Base-by-base conservation (phyloP, 2,888 invertebrate genomes). In the Aleiodes alternator region DNA sequence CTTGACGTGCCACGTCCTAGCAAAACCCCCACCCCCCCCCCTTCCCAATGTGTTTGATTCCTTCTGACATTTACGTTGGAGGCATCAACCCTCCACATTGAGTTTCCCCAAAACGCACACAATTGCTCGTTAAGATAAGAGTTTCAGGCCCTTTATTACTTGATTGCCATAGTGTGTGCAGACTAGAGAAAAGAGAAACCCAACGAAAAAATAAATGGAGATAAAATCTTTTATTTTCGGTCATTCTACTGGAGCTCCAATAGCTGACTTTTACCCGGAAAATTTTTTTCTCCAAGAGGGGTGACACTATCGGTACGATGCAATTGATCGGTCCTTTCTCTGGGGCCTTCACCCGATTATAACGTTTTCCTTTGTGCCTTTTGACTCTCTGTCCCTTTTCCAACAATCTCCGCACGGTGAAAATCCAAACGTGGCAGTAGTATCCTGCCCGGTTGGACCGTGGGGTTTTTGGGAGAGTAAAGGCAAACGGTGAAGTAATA, bases 111-210 rank as follows among this genome's bases (percentile, higher is more conserved):
- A 72, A 78, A 77, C 69, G 68, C 76, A 78, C 79, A 81, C 82
- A 81, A 82, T 83, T 80, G 80, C 81, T 83, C 82, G 82, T 83
- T 82, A 82, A 82, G 82, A 82, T 79, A 80, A 77, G 79, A 73
- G 78, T 77, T 69, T 71, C 76, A 48, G 68, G 76, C 79, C 78
- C 78, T 81, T 81, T 80, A 81, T 81, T 81, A 74, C 79, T 76
- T 77, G 81, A 82, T 82, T 80, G 82, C 78, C 78, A 71, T 72
- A 14, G 68, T 53, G 34, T 68, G 31, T 9, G 69, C 23, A 23
- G 23, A 23, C 73, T 56, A 69, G 14, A 29, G 50, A 51, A 51
- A 16, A 53, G 53, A 51, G 9, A 11, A n/a, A 51, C 11, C 6
- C 8, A 7, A 43, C 43, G n/a, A 34, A 51, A 51, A 29, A 55